A percentile compares a stretch with the other conserved stretches of the same genome.
phyloP scores from a whole-genome alignment of 2,113 vertebrate species.

The Callipepla californica region DNA sequence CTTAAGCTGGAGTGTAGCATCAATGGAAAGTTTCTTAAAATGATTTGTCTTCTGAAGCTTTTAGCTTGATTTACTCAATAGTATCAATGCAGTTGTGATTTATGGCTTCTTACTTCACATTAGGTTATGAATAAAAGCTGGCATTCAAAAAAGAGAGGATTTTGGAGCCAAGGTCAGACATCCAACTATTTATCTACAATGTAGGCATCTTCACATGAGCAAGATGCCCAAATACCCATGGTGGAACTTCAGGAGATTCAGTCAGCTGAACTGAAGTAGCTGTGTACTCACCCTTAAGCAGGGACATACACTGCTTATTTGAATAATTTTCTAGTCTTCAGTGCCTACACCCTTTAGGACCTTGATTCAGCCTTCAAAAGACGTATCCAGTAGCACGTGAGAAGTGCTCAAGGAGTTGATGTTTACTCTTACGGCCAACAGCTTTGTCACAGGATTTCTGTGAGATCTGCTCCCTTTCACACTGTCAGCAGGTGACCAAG shows the following conservation, averaged over 20 bases:
- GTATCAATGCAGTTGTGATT: background rate
- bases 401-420: background rate
- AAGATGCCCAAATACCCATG: background rate
- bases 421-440: background rate
- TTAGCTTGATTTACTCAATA: background rate
- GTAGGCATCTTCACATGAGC: background rate
- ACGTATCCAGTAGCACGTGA: background rate
- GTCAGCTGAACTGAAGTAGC: background rate
- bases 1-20: background rate
- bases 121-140: background rate
- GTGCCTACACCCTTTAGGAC: background rate
- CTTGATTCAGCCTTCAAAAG: background rate
- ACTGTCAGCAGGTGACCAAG: background rate
- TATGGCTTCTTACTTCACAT: background rate
- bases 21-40: background rate
- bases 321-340: background rate
- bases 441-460: background rate
- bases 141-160: background rate
- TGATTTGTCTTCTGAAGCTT: background rate
- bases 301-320: rapidly evolving
- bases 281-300: background rate
- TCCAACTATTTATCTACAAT: background rate
- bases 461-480: background rate
- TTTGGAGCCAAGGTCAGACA: background rate
- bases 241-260: background rate